Evolutionary conservation across 2,113 vertebrate genomes (phyloP).

Genomic region (Parus major): DNA sequence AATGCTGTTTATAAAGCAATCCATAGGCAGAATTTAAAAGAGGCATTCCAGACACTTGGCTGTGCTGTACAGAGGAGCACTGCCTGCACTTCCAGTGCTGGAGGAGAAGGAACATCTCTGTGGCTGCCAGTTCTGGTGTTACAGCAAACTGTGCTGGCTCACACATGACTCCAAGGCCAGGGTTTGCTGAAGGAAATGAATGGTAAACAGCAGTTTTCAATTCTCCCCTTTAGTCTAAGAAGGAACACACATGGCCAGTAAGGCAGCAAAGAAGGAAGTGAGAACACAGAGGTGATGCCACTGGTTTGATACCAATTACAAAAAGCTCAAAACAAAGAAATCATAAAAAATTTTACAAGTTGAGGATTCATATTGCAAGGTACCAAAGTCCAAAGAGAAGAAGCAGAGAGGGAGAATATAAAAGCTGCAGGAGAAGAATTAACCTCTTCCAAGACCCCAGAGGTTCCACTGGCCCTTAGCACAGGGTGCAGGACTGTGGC

Average conservation of each 20-base stretch:
- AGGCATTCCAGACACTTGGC: not conserved
- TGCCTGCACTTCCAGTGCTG: not conserved
- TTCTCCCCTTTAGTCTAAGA: not conserved
- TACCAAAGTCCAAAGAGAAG: not conserved
- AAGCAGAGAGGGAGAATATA: not conserved
- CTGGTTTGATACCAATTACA: not conserved
- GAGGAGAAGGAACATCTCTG: not conserved
- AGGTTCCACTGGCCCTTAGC: not conserved
- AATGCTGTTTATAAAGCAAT: not conserved
- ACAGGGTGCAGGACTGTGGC: not conserved
- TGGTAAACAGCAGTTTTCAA: not conserved
- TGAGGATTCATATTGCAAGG: not conserved
- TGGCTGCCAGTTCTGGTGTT: not conserved
- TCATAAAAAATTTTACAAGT: not conserved
- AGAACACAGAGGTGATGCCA: not conserved
- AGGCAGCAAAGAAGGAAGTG: not conserved
- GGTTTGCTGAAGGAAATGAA: not conserved
- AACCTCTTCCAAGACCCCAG: not conserved
- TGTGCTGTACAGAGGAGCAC: accelerated
- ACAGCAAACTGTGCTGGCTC: not conserved
- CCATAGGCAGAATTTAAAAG: not conserved
- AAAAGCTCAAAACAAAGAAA: not conserved
- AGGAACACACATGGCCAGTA: not conserved
- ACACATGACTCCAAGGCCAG: not conserved
- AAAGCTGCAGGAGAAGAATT: not conserved